phyloP scores from a whole-genome alignment of 1,140 invertebrate species.

The Tigriopus japonicus region DNA sequence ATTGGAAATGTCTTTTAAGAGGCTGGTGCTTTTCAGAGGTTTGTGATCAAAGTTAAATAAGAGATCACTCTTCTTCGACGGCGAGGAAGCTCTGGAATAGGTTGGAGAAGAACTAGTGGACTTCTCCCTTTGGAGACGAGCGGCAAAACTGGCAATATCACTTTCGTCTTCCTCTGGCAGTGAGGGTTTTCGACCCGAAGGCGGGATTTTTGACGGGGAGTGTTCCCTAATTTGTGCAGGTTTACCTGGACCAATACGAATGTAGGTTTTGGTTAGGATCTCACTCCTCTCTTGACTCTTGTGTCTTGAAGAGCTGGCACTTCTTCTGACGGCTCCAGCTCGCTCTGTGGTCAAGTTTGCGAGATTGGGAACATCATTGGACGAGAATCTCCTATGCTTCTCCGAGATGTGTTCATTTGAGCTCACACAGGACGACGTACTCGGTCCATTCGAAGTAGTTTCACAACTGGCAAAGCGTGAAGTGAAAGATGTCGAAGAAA shows the following conservation, averaged over 20 bases:
- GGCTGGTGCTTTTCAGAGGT: no score
- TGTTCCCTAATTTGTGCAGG: conserved; percentile 6
- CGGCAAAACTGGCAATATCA: background rate
- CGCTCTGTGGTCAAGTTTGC: no score
- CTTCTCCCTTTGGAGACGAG: background rate
- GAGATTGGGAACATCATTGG: background rate
- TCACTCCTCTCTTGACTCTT: no score
- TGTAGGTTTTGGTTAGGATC: conserved; percentile 5
- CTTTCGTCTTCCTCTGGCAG: background rate
- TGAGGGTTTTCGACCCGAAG: background rate
- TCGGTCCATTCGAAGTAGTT: background rate
- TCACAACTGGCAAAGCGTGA: no score
- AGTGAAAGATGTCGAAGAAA: no score
- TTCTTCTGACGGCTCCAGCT: no score
- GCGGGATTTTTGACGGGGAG: conserved; percentile 5
- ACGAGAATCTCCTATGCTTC: background rate
- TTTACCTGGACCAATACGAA: conserved; percentile 11
- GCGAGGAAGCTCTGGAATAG: no score
- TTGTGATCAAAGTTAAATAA: no score
- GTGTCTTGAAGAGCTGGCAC: no score
- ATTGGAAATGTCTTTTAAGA: no score
- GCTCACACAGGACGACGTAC: background rate
- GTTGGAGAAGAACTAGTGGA: no score
- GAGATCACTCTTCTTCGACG: no score
- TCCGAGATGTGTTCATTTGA: background rate